Evolutionary conservation across 2,797 vertebrate genomes (phyloP).

Genomic region (Sebastes itinus): DNA sequence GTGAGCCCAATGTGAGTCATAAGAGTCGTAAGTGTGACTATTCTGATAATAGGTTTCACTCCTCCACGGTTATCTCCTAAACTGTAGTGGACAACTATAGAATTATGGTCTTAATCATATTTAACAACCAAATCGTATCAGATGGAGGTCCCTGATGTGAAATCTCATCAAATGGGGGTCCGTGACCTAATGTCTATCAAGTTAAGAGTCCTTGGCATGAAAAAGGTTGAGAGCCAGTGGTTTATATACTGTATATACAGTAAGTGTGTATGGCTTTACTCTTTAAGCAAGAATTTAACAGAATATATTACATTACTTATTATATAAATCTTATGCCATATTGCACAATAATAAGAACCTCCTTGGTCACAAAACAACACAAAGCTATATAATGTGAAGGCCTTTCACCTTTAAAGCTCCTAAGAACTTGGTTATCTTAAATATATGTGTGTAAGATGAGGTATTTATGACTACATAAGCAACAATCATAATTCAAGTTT

Average conservation of each 20-base stretch:
- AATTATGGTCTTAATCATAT: too few relatives aligned
- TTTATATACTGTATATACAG: background rate
- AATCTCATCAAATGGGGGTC: too few relatives aligned
- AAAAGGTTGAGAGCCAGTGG: too few relatives aligned
- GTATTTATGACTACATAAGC: background rate
- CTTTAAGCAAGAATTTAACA: background rate
- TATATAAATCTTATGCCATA: background rate
- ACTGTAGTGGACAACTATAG: too few relatives aligned
- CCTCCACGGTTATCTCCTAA: too few relatives aligned
- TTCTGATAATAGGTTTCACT: too few relatives aligned
- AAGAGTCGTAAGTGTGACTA: too few relatives aligned
- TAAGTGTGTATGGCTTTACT: background rate
- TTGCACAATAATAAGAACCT: background rate
- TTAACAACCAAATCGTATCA: too few relatives aligned
- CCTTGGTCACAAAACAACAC: background rate
- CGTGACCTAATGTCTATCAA: fast-evolving
- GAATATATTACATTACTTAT: background rate
- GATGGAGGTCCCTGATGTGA: too few relatives aligned
- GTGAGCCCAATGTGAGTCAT: too few relatives aligned
- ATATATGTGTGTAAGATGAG: background rate
- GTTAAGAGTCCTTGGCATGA: too few relatives aligned
- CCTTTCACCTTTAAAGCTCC: background rate
- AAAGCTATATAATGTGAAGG: background rate
- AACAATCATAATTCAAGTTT: background rate
- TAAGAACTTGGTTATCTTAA: background rate